A percentile compares a stretch with the other conserved stretches of the same genome.
phyloP scores from a whole-genome alignment of 2,888 invertebrate genomes.

The Cheilosia pagana region DNA sequence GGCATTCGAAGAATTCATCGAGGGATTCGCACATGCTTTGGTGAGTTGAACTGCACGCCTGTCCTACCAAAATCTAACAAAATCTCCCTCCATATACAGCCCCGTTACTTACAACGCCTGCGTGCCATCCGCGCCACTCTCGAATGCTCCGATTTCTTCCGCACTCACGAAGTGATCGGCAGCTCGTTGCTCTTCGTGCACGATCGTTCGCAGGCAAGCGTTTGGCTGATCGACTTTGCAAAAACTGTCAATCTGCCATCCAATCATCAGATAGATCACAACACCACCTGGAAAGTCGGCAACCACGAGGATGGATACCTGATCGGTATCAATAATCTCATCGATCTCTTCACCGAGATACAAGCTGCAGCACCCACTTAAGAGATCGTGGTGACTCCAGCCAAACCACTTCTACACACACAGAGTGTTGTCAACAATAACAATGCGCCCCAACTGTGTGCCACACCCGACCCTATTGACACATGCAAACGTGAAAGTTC shows the following conservation, averaged over 20 bases:
- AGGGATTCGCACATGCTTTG: slow-evolving; percentile 90
- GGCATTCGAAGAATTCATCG: slow-evolving; percentile 92
- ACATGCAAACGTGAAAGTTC: slow-evolving; percentile 12
- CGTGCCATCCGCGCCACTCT: slow-evolving; percentile 92
- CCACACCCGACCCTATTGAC: slow-evolving; percentile 22
- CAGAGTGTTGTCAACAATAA: slow-evolving; percentile 14
- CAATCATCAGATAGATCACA: slow-evolving; percentile 90
- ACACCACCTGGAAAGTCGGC: slow-evolving; percentile 94
- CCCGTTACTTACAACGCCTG: slow-evolving; percentile 92
- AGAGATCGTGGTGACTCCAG: not conserved
- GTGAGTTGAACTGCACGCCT: slow-evolving; percentile 85
- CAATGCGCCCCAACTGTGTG: slow-evolving; percentile 30
- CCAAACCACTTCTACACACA: slow-evolving; percentile 7
- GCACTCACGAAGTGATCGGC: slow-evolving; percentile 96
- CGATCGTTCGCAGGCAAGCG: slow-evolving; percentile 93
- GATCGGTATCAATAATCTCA: slow-evolving; percentile 95
- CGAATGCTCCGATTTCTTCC: slow-evolving; percentile 94
- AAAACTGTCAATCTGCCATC: slow-evolving; percentile 94
- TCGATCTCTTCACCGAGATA: slow-evolving; percentile 88
- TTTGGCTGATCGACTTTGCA: slow-evolving; percentile 99
- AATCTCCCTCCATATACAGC: slow-evolving; percentile 84
- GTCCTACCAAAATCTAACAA: not conserved
- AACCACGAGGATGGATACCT: slow-evolving; percentile 98
- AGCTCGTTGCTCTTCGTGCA: slow-evolving; percentile 98
- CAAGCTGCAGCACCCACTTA: slow-evolving; percentile 60